Evolutionary conservation across 2,113 vertebrate genomes (phyloP), one percentile per base, ranked within the genome.

Genomic region (Rhinopithecus roxellana): DNA sequence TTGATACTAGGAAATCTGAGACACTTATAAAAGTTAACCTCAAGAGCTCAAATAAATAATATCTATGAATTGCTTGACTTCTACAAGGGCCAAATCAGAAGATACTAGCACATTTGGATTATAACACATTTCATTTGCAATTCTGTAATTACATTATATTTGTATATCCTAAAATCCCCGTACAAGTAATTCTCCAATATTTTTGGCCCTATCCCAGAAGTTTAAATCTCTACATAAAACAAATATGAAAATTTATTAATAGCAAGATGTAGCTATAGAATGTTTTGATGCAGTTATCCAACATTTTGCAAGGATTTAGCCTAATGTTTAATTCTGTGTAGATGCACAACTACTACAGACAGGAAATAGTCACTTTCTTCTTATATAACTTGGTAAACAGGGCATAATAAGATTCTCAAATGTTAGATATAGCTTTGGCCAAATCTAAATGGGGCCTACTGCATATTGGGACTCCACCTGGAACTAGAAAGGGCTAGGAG

Each of bases 41-140:
- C 14, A 85, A 78, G 38, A 88, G 20, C 80, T 93, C 23, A 59
- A 75, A 35, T 77, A 89, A 81, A 77, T 87, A 93, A 81, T 78
- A 94, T 94, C 74, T 50, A 43, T 96, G 70, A 84, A 88, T 93
- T 90, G 35, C 85, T 70, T 72, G 38, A 81, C 75, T 81, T 94
- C 43, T 64, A 50, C 1, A 57, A 64, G 32, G 77, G 23, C 20
- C 7, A 38, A 95, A 43, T 86, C 85, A 72, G 72, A 89, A 92
- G 93, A 93, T 38, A 45, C 70, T 72, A 95, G 32, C 20, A 57
- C 43, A 59, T 88, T 93, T 95, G 57, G 70, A 88, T 52, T 90
- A 80, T 18, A 50, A 89, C 27, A 48, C 45, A 85, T 85, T 95
- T 97, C 45, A 57, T 81, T 94, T 98, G 32, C 79, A 90, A 88